Evolutionary conservation across 2,797 vertebrate genomes (phyloP).

Genomic region (Pampus argenteus): DNA sequence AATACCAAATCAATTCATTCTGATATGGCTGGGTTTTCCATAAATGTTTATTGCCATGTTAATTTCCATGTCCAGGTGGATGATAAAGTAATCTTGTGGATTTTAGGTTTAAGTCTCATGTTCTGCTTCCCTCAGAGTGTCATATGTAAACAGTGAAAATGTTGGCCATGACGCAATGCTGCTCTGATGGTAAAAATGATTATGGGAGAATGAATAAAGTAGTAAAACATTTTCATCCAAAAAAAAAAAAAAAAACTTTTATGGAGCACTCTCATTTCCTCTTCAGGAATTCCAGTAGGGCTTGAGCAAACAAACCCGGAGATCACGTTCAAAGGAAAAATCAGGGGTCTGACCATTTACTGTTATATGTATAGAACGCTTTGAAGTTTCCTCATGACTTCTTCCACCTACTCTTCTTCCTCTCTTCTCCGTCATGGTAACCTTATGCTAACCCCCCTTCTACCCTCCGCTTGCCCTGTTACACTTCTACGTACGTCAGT

Average conservation of each 20-base stretch:
- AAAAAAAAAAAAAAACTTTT: no score
- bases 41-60: constrained; percentile 64
- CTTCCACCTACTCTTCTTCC: constrained; percentile 47
- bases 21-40: constrained; percentile 50
- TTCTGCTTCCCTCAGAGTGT: constrained; percentile 62
- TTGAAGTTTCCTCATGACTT: constrained; percentile 72
- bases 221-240: constrained; percentile 79
- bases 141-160: constrained; percentile 66
- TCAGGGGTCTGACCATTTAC: constrained; percentile 65
- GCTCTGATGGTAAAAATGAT: constrained; percentile 61
- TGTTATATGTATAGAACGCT: constrained; percentile 80
- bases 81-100: constrained; percentile 54
- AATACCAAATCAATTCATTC: constrained; percentile 60
- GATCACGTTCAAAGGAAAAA: constrained; percentile 73
- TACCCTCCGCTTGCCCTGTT: constrained; percentile 40
- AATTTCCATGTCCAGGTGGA: constrained; percentile 74
- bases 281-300: constrained; percentile 79
- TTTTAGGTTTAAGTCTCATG: constrained; percentile 62
- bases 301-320: constrained; percentile 67
- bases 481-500: constrained; percentile 80
- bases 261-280: constrained; percentile 78
- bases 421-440: constrained; percentile 66
- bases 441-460: constrained; percentile 46
- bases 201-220: constrained; percentile 63
- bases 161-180: constrained; percentile 71